Conservation (phyloP, 2,888 invertebrate genomes). For the Caenorhabditis doughertyi region DNA sequence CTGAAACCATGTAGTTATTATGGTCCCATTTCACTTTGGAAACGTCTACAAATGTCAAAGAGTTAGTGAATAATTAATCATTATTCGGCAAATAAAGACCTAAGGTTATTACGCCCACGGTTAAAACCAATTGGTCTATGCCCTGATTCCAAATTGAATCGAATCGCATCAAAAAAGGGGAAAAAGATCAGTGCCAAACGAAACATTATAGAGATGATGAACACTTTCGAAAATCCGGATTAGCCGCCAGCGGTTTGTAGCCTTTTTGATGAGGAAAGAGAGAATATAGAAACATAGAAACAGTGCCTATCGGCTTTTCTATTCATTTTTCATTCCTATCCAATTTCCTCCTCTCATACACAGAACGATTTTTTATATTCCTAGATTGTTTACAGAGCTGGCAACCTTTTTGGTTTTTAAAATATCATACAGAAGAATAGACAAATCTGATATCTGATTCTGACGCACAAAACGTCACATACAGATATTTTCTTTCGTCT, state of each 20-base stretch:
- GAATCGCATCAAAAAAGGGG: neutral
- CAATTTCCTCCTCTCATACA: neutral
- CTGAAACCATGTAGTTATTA: too few relatives aligned
- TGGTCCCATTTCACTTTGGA: too few relatives aligned
- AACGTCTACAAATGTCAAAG: too few relatives aligned
- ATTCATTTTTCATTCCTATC: slow-evolving; percentile 20
- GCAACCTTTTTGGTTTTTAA: neutral
- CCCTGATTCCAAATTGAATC: neutral
- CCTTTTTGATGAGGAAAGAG: slow-evolving; percentile 5
- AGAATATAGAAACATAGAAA: slow-evolving; percentile 19
- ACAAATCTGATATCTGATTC: neutral
- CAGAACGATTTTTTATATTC: neutral
- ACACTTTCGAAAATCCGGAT: slow-evolving; percentile 52
- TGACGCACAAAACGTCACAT: neutral
- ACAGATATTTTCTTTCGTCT: neutral
- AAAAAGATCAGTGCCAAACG: slow-evolving; percentile 41
- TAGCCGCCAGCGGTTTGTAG: slow-evolving; percentile 31
- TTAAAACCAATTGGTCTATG: neutral
- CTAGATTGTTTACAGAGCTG: slow-evolving; percentile 4
- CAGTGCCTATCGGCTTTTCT: neutral
- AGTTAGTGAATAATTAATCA: too few relatives aligned
- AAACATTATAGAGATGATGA: slow-evolving; percentile 16
- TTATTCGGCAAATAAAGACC: too few relatives aligned
- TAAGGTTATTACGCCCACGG: neutral
- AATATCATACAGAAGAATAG: neutral